A percentile compares a stretch with the other conserved stretches of the same genome.
Evolutionary conservation across 35 echinoderm and acorn worm genomes (phyloP).

Genomic region (Ptychodera flava): DNA sequence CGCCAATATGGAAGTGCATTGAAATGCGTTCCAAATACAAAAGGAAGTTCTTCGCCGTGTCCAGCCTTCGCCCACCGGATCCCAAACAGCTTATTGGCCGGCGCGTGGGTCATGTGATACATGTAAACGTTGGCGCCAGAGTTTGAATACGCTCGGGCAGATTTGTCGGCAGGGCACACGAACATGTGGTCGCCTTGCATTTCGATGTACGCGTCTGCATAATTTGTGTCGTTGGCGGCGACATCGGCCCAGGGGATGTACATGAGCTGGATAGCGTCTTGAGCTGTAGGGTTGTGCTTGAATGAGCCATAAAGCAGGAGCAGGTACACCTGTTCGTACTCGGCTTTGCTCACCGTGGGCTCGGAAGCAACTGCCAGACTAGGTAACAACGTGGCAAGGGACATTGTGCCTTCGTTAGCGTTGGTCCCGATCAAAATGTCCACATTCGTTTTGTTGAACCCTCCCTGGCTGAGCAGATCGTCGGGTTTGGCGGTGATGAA

Average conservation of each 20-base stretch:
- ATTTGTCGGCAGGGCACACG: background rate
- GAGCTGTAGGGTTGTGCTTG: background rate
- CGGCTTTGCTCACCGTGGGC: background rate
- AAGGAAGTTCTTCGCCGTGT: background rate
- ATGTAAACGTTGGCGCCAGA: background rate
- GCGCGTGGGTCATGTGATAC: constrained; percentile 13
- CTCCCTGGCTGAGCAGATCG: background rate
- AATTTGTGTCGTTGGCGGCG: background rate
- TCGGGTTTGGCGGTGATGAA: background rate
- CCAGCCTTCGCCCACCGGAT: background rate
- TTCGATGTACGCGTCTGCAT: background rate
- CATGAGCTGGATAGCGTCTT: background rate
- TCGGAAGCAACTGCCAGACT: background rate
- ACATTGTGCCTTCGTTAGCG: background rate
- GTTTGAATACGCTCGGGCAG: background rate
- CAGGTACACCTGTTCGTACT: background rate
- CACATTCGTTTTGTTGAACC: constrained; percentile 25
- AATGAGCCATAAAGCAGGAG: background rate
- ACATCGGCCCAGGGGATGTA: background rate
- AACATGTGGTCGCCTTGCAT: constrained; percentile 6
- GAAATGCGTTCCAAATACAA: constrained; percentile 1
- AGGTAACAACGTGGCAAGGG: background rate
- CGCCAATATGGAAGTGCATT: too few relatives aligned
- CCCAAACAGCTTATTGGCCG: background rate
- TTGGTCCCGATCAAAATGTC: background rate